Percentiles rank a stretch among this genome's conserved stretches.
These are phyloP conservation scores for Cebidichthys violaceus DNA, from an alignment of 2,113 vertebrate genomes.

Conservation along the genomic window DNA sequence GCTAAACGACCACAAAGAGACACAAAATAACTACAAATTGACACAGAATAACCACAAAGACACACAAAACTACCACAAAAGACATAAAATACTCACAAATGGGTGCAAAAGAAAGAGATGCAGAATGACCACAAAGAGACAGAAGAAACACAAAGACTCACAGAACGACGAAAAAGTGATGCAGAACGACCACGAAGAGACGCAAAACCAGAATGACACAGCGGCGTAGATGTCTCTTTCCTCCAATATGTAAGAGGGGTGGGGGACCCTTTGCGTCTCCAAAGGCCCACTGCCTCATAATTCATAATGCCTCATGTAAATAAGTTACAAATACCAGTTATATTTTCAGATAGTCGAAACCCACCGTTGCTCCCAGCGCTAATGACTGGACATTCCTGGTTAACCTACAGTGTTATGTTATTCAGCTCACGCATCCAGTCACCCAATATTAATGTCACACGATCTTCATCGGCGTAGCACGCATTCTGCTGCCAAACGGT, in stretches of 20 bases:
- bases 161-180: not conserved
- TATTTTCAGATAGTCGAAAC: not conserved
- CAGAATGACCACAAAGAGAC: not conserved
- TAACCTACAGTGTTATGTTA: slow-evolving; percentile 3
- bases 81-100: not conserved
- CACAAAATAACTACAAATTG: too few relatives aligned
- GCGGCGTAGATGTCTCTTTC: not conserved
- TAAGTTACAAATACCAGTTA: not conserved
- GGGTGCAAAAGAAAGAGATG: not conserved
- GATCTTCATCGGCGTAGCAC: not conserved
- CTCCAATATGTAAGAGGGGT: not conserved
- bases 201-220: not conserved
- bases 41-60: too few relatives aligned
- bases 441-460: slow-evolving; percentile 4
- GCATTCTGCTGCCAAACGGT: not conserved
- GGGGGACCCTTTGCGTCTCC: not conserved
- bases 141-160: not conserved
- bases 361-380: not conserved
- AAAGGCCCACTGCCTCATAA: not conserved
- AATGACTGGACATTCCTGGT: not conserved
- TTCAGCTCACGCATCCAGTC: slow-evolving; percentile 10
- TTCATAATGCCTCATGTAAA: too few relatives aligned
- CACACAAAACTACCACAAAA: not conserved
- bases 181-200: not conserved
- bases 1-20: too few relatives aligned